Evolutionary conservation across 2,888 invertebrate genomes (phyloP), one percentile per base, ranked within the genome.

Genomic region (Coenonympha arcania): DNA sequence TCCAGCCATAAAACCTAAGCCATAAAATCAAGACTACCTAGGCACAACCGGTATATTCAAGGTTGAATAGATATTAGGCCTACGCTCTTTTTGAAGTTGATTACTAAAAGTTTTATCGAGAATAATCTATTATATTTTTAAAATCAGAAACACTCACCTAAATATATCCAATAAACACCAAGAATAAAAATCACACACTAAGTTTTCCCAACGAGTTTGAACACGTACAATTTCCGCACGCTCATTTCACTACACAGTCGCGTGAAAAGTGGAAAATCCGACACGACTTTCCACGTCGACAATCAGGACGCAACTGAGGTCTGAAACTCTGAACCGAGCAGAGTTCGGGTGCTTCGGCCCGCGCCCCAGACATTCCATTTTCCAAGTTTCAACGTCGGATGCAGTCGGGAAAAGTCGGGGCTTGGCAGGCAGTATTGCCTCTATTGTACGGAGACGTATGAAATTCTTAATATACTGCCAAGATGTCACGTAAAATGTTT

Each of bases 321-420:
- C 19, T 22, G 22, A 15, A n/a, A 15, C 16, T 26, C 30, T 13
- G 30, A 30, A 16, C 15, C 22, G 39, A 16, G 39, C 24, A 37
- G 20, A 30, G 16, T 34, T 28, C 26, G 6, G 16, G 13, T 11
- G 20, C 16, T 41, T 19, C 41, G 41, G 24, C 31, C 39, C 28
- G 13, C 8, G 20, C 16, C 48, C 26, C 41, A 48, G 24, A 37
- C 39, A 34, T 31, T 31, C 31, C 43, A 26, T 16, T 45, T 34
- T 40, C 20, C 22, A 47, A 30, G n/a, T 44, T 40, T 46, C 24
- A 52, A 50, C 30, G 47, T 53, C 43, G 53, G 49, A 15, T 47
- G 44, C 45, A 49, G 28, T 48, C 55, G 50, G 50, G 42, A 50
- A 47, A 46, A 15, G 13, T 53, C 49, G 48, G 50, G 41, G 13